phyloP scores from a whole-genome alignment of 2,113 vertebrate genomes.

The Leptobrachium leishanense region DNA sequence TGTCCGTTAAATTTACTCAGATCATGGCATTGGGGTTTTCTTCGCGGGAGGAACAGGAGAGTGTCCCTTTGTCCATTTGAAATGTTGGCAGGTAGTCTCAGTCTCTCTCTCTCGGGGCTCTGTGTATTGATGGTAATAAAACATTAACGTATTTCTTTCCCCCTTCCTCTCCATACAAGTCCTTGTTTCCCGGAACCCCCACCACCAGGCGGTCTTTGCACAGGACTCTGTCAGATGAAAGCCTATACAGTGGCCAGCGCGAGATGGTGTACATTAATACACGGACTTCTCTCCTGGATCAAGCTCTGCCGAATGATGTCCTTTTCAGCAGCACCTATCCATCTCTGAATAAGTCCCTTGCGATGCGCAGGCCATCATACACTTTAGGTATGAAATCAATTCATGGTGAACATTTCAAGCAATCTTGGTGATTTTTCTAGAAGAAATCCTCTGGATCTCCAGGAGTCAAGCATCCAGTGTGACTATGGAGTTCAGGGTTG shows the following conservation, averaged over 20 bases:
- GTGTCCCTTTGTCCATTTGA: no score
- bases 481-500: no score
- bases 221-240: constrained; percentile 92
- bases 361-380: constrained; percentile 80
- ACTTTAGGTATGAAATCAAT: constrained; percentile 89
- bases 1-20: no score
- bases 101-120: no score
- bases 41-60: no score
- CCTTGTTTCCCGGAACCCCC: constrained; percentile 77
- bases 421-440: neutral
- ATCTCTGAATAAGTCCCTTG: constrained; percentile 82
- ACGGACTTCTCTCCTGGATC: constrained; percentile 72
- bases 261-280: constrained; percentile 77
- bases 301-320: constrained; percentile 83
- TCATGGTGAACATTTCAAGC: constrained; percentile 70
- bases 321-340: constrained; percentile 91
- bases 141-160: neutral
- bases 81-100: no score
- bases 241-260: constrained; percentile 91
- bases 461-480: no score
- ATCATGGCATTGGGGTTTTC: no score
- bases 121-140: no score
- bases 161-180: constrained; percentile 68
- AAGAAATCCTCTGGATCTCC: no score
- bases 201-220: constrained; percentile 83